Percentiles rank a stretch among this genome's conserved stretches.
These are phyloP conservation scores for Pardosa pseudoannulata DNA, from an alignment of 2,888 invertebrate species.

Conservation along the genomic window DNA sequence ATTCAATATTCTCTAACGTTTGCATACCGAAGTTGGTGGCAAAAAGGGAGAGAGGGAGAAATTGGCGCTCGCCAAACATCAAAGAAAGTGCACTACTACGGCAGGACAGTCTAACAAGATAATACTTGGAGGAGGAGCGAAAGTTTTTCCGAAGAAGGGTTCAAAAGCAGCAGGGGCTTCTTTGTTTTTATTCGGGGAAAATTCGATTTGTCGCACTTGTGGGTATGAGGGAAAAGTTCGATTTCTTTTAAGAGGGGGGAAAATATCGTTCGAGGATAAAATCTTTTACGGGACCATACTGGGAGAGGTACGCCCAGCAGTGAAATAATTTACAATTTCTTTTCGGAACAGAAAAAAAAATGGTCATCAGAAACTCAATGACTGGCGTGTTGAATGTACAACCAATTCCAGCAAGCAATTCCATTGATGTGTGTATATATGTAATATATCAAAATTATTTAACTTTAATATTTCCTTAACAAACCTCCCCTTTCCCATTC, in stretches of 20 bases:
- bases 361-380: too few species aligned
- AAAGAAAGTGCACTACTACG: constrained; percentile 23
- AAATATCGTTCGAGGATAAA: not conserved
- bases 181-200: not conserved
- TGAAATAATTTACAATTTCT: too few species aligned
- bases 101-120: constrained; percentile 49
- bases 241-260: not conserved
- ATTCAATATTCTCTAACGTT: constrained; percentile 66
- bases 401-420: too few species aligned
- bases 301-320: too few species aligned
- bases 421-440: too few species aligned
- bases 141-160: not conserved
- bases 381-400: too few species aligned
- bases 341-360: too few species aligned
- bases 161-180: not conserved
- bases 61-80: constrained; percentile 50
- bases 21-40: constrained; percentile 48
- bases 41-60: constrained; percentile 10
- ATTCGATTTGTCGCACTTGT: constrained; percentile 26
- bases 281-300: too few species aligned
- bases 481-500: too few species aligned
- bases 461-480: too few species aligned
- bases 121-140: constrained; percentile 1
- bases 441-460: too few species aligned
- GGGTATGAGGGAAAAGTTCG: not conserved